Base-by-base conservation (phyloP, 2,113 vertebrate species). In the Forbesichthys agassizii region DNA sequence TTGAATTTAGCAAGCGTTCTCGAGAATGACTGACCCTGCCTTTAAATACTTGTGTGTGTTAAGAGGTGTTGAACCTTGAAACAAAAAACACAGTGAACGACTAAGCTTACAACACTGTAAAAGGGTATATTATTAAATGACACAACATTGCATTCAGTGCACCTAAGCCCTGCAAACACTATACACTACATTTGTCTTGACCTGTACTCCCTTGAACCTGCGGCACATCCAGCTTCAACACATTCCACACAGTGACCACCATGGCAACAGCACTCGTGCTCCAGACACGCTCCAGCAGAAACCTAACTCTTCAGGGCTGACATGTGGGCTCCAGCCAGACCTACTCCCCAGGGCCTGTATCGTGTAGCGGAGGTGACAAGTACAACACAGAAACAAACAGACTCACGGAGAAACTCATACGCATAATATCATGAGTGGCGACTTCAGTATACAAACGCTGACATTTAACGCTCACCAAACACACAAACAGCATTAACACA, bases 211-310 rank as follows among this genome's bases (percentile, higher is more conserved):
- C 5, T 13, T 16, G 10, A 48, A 18, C 61, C 57, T 59, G 3
- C 47, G 4, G 61, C 61, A 14, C 20, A 63, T 64, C 47, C 61
- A 51, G 49, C 61, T 13, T 3, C 61, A 64, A 33, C 61, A 64
- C 61, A 64, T 64, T 64, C 48, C 61, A 63, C 61, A 48, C 60
- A 47, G 14, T 20, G n/a, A 56, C 54, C 42, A 48, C 42, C 9
- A 47, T 42, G 9, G 11, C 60, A 47, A 16, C 33, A 20, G n/a
- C 46, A 47, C 36, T 47, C 46, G 3, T n/a, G 9, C 60, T 16
- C 60, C 60, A 16, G 46, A 14, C 60, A 46, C 42, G 60, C 60
- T 47, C 61, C 10, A 8, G 46, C 48, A 8, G n/a, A 27, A 16
- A 27, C 47, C 47, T 11, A 62, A 48, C 18, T 10, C 61, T 13